Base-by-base conservation (phyloP, 35 echinoderm and acorn worm species). In the Stichopus chloronotus region DNA sequence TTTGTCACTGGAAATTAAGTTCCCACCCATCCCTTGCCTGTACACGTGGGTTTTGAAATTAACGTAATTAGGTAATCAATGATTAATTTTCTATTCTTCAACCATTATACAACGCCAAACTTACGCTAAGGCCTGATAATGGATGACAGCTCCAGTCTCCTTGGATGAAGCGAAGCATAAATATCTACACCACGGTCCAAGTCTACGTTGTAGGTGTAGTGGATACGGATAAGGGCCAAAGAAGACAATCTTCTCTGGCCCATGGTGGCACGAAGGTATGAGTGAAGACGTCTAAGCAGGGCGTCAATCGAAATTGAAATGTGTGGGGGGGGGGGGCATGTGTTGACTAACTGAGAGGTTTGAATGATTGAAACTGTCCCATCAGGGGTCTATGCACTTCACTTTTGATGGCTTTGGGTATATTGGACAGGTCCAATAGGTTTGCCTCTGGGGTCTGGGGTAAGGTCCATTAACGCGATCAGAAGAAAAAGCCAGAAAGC, bases 181-280 rank as follows among this genome's bases (percentile, higher is more conserved):
- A 90, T 90, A 6, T 90, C 71, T 72, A 90, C 88, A 19, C 76
- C 88, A 21, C 53, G 63, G 14, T 90, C 53, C 63, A 90, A 72
- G 57, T 90, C 71, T 5, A 90, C 71, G 17, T 68, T 53, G 19
- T 14, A 60, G 3, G 52, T 58, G 52, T 55, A 56, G 56, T 56
- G 82, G 52, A 85, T 85, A 30, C 5, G 82, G 7, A 77, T 72
- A 19, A 90, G 53, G 60, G 88, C 68, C n/a, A 90, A 19, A 24
- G 88, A 71, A 16, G 88, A 74, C 9, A 90, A 72, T 52, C 65
- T 53, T 52, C 74, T 43, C 16, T 90, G 68, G 14, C 16, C 69
- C 65, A 90, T 90, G 69, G 19, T 90, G 17, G 63, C 63, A 60
- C 68, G 56, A 17, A 74, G 59, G 14, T 90, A 90, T 24, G 88